Conservation (phyloP, 2,888 invertebrate genomes). For the Teleiodes luculella region DNA sequence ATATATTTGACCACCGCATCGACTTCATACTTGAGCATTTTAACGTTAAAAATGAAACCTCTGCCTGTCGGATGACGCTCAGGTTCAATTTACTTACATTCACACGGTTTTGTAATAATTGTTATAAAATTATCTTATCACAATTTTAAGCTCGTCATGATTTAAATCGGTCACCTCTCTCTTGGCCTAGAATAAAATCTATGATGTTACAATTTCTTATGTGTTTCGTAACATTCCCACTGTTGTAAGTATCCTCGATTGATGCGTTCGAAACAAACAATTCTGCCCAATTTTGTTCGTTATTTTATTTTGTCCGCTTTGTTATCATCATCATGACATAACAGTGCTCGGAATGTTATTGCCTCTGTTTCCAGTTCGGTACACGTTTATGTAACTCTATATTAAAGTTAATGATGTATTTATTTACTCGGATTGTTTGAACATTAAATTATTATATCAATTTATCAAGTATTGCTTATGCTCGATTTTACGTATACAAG, state of each 20-base stretch:
- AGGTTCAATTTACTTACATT: no score
- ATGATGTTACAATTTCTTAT: not conserved
- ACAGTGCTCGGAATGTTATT: not conserved
- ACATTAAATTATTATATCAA: no score
- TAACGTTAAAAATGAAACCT: not conserved
- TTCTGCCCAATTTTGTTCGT: not conserved
- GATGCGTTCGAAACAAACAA: slow-evolving; percentile 2
- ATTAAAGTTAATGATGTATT: no score
- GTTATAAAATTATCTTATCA: no score
- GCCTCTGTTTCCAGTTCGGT: not conserved
- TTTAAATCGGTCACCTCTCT: slow-evolving; percentile 2
- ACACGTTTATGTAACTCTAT: not conserved
- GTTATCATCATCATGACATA: not conserved
- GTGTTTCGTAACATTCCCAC: not conserved
- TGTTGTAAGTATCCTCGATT: not conserved
- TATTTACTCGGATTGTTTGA: no score
- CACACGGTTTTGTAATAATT: no score
- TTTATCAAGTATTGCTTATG: no score
- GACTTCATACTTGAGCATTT: no score
- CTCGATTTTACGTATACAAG: no score
- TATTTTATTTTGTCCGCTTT: slow-evolving; percentile 2
- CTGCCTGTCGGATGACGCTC: no score
- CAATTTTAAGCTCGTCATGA: no score
- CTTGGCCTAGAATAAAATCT: not conserved
- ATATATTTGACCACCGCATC: no score